Evolutionary conservation across 2,113 vertebrate genomes (phyloP), one percentile per base, ranked within the genome.

Genomic region (Poicephalus gulielmi): DNA sequence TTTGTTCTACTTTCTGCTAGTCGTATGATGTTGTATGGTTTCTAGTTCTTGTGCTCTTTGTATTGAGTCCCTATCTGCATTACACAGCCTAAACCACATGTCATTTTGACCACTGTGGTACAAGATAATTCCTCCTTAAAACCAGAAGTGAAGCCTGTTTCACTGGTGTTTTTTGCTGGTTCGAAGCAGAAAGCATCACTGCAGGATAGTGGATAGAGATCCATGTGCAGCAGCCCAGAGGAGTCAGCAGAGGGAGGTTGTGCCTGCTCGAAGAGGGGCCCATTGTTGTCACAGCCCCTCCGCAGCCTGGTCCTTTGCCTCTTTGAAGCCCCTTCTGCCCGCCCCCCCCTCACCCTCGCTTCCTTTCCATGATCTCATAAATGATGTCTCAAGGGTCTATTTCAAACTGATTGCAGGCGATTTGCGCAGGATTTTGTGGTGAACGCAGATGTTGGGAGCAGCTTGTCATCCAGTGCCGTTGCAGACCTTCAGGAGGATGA

Each of bases 381-480:
- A 83, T 86, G 13, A 69, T 94, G 92, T 98, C 98, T 98, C 97
- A 98, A 96, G 98, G 96, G 97, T 97, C 13, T 98, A 70, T 98
- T 98, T 98, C 95, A 95, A 95, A 98, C 96, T 98, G 98, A 97
- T 98, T 98, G 92, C 98, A 99, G 99, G 85, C 97, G 98, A 55
- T 98, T 99, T 97, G 98, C 98, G 53, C 99, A 98, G 97, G 98
- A 98, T 95, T 97, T 99, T 97, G 98, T 99, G 97, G 98, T 99
- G 98, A 99, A 97, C 31, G 43, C 98, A 44, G 99, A 98, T 95
- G 98, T 98, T 84, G 55, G 97, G 83, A 97, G 96, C 91, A 88
- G 91, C 82, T 86, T 97, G 0, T 93, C 97, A 37, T 62, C 96
- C 59, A 91, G 97, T 27, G 39, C 98, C 35, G 92, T 99, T 63